Conservation (phyloP, 2,888 invertebrate genomes). For the Drosophila phalerata region DNA sequence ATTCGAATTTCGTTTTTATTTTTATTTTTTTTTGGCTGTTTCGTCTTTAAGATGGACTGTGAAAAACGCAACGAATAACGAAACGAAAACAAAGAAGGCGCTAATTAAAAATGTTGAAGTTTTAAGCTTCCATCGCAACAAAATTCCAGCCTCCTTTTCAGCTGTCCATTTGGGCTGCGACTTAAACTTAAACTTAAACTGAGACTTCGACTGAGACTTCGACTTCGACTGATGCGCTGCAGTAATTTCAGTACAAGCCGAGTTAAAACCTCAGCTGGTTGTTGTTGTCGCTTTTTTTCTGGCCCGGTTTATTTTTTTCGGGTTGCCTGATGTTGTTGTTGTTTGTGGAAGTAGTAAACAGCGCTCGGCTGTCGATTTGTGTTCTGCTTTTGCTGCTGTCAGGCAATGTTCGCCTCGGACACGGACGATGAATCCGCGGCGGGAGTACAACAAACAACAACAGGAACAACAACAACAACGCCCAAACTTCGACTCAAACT, state of each 20-base stretch:
- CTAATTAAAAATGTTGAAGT: constrained; percentile 85
- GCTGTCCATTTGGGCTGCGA: constrained; percentile 67
- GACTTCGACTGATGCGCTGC: constrained; percentile 44
- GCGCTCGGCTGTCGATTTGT: constrained; percentile 74
- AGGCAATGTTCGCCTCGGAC: constrained; percentile 57
- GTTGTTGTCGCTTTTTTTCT: constrained; percentile 40
- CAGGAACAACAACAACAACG: constrained; percentile 44
- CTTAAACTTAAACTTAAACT: constrained; percentile 19
- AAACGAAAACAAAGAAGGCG: constrained; percentile 85
- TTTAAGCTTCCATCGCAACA: constrained; percentile 70
- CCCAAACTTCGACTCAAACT: constrained; percentile 25
- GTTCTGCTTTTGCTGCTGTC: constrained; percentile 65
- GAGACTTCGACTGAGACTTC: constrained; percentile 24
- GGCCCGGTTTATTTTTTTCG: constrained; percentile 40
- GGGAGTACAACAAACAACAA: constrained; percentile 45
- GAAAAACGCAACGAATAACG: constrained; percentile 80
- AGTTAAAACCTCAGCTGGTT: constrained; percentile 29
- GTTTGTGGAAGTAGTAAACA: constrained; percentile 70
- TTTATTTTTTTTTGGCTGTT: constrained; percentile 6
- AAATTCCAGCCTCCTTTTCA: constrained; percentile 81
- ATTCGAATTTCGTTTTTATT: constrained; percentile 45
- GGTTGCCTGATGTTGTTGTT: constrained; percentile 22
- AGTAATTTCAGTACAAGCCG: constrained; percentile 71
- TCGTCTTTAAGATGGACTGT: constrained; percentile 10
- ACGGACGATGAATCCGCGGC: constrained; percentile 48